Conservation (phyloP, 2,113 vertebrate genomes). For the Nymphicus hollandicus region DNA sequence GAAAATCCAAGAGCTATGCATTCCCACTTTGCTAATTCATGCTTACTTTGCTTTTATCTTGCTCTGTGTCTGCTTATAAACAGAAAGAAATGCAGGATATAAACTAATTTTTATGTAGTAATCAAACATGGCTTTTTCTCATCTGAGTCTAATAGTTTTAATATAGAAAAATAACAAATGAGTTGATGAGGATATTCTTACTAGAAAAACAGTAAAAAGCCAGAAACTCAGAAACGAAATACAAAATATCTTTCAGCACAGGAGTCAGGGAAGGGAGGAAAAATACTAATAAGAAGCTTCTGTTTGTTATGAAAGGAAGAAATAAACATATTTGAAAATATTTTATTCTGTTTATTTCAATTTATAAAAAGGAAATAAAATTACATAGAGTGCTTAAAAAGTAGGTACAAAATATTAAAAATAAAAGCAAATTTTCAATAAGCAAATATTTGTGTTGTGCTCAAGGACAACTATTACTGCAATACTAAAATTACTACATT, state of each 20-base stretch:
- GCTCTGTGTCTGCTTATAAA: not conserved
- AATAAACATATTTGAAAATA: not conserved
- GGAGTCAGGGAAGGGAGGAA: not conserved
- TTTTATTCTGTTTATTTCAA: not conserved
- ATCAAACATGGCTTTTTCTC: not conserved
- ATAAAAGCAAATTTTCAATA: not conserved
- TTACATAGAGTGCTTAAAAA: not conserved
- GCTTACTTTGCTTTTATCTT: not conserved
- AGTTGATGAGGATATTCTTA: not conserved
- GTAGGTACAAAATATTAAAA: not conserved
- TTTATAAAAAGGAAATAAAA: not conserved
- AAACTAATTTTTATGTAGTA: not conserved
- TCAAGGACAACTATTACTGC: not conserved
- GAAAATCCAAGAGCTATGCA: not conserved
- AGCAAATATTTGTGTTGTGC: not conserved
- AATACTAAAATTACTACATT: not conserved
- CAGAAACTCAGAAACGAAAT: not conserved
- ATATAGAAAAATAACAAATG: not conserved
- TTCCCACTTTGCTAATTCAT: not conserved
- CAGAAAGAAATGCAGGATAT: not conserved
- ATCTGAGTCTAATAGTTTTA: not conserved
- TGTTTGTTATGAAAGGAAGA: not conserved
- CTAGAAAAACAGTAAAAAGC: not conserved
- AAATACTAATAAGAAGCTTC: not conserved
- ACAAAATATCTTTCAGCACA: not conserved